Evolutionary conservation across 2,797 vertebrate species (phyloP), one percentile per base, ranked within the genome.

Genomic region (Rhinatrema bivittatum): DNA sequence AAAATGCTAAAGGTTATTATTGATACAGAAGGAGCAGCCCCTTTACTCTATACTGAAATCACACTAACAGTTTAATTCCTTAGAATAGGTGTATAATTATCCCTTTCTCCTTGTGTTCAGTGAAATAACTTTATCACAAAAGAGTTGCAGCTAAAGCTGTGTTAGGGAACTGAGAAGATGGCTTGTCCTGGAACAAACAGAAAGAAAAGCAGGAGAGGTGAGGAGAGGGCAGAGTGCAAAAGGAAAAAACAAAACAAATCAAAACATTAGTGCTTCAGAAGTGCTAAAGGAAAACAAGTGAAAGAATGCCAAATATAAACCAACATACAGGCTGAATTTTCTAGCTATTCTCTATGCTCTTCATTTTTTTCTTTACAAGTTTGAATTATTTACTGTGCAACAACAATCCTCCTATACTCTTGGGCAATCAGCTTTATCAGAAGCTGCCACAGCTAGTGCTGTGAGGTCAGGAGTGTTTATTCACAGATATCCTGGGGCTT

Each of bases 171-270:
- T 67, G 26, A 70, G 39, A 71, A 22, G 42, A 64, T 72, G 68
- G 60, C 46, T 70, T 70, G 61, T 72, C 56, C 66, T 64, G 49
- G 42, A 72, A 74, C 65, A 69, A 72, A 71, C 34, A 50, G 46
- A 50, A 71, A 58, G 68, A 37, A 56, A 58, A 57, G 49, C 44
- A 58, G 47, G 53, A 70, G 65, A 76, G 46, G 48, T 33, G 63
- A 68, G 40, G 39, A 57, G 30, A 56, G 36, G 34, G 44, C 50
- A 42, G 21, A 59, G 31, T 62, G 37, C 21, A 64, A 32, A 69
- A 55, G 5, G 42, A 49, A 32, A 60, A 53, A 5, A 0, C 53
- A 56, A n/a, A n/a, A n/a, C n/a, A n/a, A n/a, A n/a, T n/a, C n/a
- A n/a, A n/a, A 24, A 46, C 67, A 39, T 49, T 31, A 50, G 37